Evolutionary conservation across 2,797 vertebrate species (phyloP).

Genomic region (Siniperca undulata): DNA sequence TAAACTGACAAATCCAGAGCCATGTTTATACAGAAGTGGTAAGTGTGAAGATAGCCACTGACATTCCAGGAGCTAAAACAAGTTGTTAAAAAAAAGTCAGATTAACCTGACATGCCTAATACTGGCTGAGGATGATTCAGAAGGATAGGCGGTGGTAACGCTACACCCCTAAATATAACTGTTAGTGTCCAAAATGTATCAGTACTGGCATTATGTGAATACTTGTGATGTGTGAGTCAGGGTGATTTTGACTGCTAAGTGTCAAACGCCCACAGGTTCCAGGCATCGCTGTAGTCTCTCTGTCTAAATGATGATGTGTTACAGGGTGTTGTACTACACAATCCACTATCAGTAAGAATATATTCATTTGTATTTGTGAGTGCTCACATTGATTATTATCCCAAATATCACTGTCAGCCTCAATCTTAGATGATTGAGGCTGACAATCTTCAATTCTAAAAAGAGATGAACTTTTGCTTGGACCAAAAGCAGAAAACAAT

Average conservation of each 20-base stretch:
- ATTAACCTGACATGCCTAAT: slow-evolving; percentile 26
- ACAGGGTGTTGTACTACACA: slow-evolving; percentile 20
- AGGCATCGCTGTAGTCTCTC: slow-evolving; percentile 42
- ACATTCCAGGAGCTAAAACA: slow-evolving; percentile 21
- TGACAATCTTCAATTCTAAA: neutral
- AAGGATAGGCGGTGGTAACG: slow-evolving; percentile 8
- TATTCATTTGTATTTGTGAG: neutral
- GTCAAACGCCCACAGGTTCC: slow-evolving; percentile 64
- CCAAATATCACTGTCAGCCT: neutral
- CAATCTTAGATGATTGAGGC: neutral
- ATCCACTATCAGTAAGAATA: neutral
- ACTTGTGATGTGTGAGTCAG: slow-evolving; percentile 71
- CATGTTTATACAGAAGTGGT: neutral
- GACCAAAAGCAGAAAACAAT: neutral
- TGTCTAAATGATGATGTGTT: slow-evolving; percentile 52
- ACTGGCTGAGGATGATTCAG: slow-evolving; percentile 47
- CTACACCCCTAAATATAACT: slow-evolving; percentile 61
- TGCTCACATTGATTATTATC: slow-evolving; percentile 11
- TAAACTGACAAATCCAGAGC: neutral
- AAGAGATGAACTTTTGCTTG: neutral
- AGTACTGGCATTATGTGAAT: slow-evolving; percentile 52
- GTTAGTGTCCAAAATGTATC: slow-evolving; percentile 51
- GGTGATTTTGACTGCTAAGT: slow-evolving; percentile 67
- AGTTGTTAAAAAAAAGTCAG: slow-evolving; percentile 13
- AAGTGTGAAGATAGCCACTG: neutral